phyloP scores from a whole-genome alignment of 2,113 vertebrate species.

The Apaloderma vittatum region DNA sequence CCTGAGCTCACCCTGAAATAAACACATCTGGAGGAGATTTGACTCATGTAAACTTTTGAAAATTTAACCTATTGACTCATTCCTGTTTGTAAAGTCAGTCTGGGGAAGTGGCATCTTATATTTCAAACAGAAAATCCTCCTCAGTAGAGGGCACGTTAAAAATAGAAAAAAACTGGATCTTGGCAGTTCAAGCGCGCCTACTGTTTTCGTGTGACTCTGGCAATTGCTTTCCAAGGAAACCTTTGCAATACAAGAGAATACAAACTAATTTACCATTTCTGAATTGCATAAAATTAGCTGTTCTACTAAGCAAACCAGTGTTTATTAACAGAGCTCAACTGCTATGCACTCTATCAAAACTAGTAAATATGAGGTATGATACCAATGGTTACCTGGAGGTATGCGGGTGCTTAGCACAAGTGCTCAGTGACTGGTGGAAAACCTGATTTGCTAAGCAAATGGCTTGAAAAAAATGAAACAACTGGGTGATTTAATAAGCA shows the following conservation, averaged over 20 bases:
- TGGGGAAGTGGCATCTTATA: not conserved
- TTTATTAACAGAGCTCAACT: constrained; percentile 35
- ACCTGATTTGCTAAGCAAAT: constrained; percentile 77
- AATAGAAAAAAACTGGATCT: not conserved
- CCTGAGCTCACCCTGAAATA: not conserved
- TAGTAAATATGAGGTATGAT: constrained; percentile 47
- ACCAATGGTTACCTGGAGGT: constrained; percentile 55
- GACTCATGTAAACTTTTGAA: not conserved
- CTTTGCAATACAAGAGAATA: constrained; percentile 36
- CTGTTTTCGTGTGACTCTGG: constrained; percentile 47
- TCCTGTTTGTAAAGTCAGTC: not conserved
- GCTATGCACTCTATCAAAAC: constrained; percentile 5
- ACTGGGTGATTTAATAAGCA: not conserved
- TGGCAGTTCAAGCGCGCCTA: not conserved
- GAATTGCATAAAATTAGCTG: constrained; percentile 42
- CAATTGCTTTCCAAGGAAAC: constrained; percentile 62
- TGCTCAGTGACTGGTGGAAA: constrained; percentile 62
- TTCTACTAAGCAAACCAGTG: constrained; percentile 35
- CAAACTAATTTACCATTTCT: constrained; percentile 39
- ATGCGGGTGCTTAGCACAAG: constrained; percentile 57
- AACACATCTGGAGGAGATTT: not conserved
- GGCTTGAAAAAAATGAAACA: constrained; percentile 73
- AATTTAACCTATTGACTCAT: not conserved
- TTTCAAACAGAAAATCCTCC: not conserved
- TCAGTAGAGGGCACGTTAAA: not conserved